Percentiles rank a stretch among this genome's conserved stretches.
Evolutionary conservation across 1,140 invertebrate species (phyloP).

Genomic region (Coelopa frigida): DNA sequence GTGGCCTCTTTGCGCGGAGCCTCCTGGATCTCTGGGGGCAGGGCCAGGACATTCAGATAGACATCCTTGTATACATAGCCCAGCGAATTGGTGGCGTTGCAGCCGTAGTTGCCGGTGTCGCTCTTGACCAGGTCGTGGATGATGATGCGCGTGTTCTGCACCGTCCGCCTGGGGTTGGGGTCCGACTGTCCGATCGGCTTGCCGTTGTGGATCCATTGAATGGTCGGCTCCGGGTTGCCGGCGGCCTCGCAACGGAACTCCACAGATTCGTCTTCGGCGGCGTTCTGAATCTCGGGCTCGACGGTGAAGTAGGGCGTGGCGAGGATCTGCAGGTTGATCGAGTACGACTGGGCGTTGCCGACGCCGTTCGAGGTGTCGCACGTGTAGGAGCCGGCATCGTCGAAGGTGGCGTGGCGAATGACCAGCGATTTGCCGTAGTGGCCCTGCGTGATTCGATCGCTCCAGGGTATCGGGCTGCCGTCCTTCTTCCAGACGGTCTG

Average conservation of each 20-base stretch:
- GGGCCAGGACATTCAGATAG: slow-evolving; percentile 90
- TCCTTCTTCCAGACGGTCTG: slow-evolving; percentile 81
- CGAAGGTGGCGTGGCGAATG: slow-evolving; percentile 76
- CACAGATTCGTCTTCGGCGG: slow-evolving; percentile 84
- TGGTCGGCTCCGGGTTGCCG: slow-evolving; percentile 81
- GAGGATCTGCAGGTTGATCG: slow-evolving; percentile 72
- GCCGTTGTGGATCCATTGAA: slow-evolving; percentile 97
- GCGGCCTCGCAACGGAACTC: slow-evolving; percentile 81
- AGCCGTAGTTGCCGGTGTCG: slow-evolving; percentile 97
- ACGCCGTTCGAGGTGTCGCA: slow-evolving; percentile 89
- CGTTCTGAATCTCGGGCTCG: slow-evolving; percentile 82
- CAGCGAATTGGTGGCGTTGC: slow-evolving; percentile 96
- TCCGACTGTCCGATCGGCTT: slow-evolving; percentile 72
- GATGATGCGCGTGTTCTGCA: slow-evolving; percentile 66
- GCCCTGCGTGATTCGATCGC: slow-evolving; percentile 69
- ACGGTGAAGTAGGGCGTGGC: slow-evolving; percentile 87
- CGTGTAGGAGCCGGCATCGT: slow-evolving; percentile 80
- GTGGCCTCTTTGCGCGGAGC: slow-evolving; percentile 70
- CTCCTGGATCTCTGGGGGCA: slow-evolving; percentile 84
- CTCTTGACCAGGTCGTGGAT: slow-evolving; percentile 76
- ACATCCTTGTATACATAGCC: slow-evolving; percentile 98
- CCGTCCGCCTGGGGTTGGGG: slow-evolving; percentile 61
- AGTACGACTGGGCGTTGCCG: slow-evolving; percentile 72
- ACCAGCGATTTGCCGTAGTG: slow-evolving; percentile 90
- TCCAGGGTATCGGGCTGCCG: slow-evolving; percentile 57